Evolutionary conservation across 1,140 invertebrate genomes (phyloP).

Genomic region (Drosophila ohnishii): DNA sequence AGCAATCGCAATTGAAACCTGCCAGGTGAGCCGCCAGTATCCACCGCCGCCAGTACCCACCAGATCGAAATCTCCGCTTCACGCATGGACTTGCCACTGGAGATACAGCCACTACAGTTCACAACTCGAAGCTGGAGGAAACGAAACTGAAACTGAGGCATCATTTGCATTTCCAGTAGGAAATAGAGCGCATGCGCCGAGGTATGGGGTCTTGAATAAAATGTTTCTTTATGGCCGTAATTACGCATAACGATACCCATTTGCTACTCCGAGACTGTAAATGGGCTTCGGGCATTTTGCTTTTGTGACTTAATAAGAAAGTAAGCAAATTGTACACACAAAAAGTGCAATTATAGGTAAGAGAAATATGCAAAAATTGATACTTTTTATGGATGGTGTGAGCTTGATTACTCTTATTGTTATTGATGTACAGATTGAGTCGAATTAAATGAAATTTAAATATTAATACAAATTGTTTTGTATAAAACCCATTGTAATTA

Average conservation of each 20-base stretch:
- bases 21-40: conserved; percentile 43
- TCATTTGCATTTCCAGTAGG: conserved; percentile 76
- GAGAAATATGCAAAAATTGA: conserved; percentile 3
- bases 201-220: conserved; percentile 63
- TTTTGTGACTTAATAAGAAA: conserved; percentile 41
- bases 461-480: no score
- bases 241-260: conserved; percentile 57
- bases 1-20: conserved; percentile 51
- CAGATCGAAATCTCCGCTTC: conserved; percentile 58
- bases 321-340: conserved; percentile 12
- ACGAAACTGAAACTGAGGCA: conserved; percentile 31
- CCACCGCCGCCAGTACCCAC: conserved; percentile 19
- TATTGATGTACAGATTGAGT: neutral
- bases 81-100: conserved; percentile 44
- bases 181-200: conserved; percentile 65
- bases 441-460: neutral
- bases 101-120: conserved; percentile 12
- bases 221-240: conserved; percentile 73
- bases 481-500: no score
- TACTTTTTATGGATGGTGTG: neutral
- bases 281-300: conserved; percentile 11
- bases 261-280: conserved; percentile 21
- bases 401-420: neutral
- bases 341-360: conserved; percentile 13
- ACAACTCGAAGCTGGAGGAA: conserved; percentile 9